Percentiles rank a stretch among this genome's conserved stretches.
These are phyloP conservation scores for Digitonthophagus gazella DNA, from an alignment of 2,888 invertebrate species.

Conservation along the genomic window DNA sequence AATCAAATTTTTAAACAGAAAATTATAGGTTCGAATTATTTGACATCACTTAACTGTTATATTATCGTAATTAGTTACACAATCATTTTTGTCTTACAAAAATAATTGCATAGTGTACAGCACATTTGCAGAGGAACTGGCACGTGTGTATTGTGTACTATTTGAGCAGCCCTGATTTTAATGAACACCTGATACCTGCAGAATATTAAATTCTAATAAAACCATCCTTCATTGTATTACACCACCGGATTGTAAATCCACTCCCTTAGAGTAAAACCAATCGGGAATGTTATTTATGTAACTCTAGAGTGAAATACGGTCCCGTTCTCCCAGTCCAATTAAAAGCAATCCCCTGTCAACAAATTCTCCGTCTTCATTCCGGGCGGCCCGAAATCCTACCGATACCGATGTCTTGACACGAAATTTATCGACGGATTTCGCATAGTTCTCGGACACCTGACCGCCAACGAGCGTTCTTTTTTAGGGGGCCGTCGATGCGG, in stretches of 20 bases:
- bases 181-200: too few species aligned
- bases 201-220: background rate
- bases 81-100: too few species aligned
- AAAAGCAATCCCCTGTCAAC: background rate
- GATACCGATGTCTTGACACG: background rate
- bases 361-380: background rate
- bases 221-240: background rate
- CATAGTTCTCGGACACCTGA: background rate
- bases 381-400: background rate
- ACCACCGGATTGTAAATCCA: too few species aligned
- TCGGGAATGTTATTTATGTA: background rate
- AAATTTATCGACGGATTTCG: background rate
- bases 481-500: constrained; percentile 39
- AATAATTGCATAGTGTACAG: too few species aligned
- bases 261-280: too few species aligned
- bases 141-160: too few species aligned
- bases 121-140: too few species aligned
- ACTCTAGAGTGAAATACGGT: background rate
- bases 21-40: too few species aligned
- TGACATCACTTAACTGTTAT: too few species aligned
- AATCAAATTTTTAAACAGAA: too few species aligned
- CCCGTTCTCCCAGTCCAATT: background rate
- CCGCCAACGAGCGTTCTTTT: constrained; percentile 3
- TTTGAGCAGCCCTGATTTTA: too few species aligned
- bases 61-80: too few species aligned